Percentiles rank a stretch among this genome's conserved stretches.
Evolutionary conservation across 1,140 invertebrate species (phyloP).

Genomic region (Ylistrum balloti): DNA sequence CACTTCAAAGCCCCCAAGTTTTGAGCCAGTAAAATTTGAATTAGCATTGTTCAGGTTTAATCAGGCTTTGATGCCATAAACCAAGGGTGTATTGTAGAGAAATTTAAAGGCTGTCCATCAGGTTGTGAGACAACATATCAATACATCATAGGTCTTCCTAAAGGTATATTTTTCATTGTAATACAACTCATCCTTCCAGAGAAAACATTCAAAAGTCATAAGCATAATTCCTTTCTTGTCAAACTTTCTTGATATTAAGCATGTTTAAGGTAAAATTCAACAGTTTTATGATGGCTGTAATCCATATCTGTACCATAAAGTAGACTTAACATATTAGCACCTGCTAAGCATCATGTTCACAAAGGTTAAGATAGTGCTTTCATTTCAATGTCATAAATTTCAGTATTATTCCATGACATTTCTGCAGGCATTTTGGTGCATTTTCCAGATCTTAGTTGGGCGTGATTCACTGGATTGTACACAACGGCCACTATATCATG

Average conservation of each 20-base stretch:
- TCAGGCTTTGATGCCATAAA: background rate
- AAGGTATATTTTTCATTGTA: background rate
- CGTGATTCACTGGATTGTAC: background rate
- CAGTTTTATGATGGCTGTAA: background rate
- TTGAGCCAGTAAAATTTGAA: background rate
- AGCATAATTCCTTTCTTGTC: background rate
- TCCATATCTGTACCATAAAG: background rate
- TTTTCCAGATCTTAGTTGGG: background rate
- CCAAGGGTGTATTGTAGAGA: background rate
- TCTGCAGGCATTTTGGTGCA: background rate
- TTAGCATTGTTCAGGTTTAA: slow-evolving; percentile 12
- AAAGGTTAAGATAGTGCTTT: background rate
- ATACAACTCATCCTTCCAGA: background rate
- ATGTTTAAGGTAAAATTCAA: background rate
- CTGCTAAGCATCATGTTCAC: background rate
- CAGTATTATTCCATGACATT: background rate
- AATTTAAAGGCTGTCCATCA: background rate
- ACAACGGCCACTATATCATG: background rate
- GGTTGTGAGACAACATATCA: background rate
- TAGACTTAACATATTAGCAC: background rate
- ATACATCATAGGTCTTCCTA: background rate
- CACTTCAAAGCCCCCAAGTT: background rate
- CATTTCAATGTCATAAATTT: background rate
- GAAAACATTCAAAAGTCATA: background rate
- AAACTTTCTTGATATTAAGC: background rate